Evolutionary conservation across 2,797 vertebrate genomes (phyloP), one percentile per base, ranked within the genome.

Genomic region (Basileuterus tristriatus): DNA sequence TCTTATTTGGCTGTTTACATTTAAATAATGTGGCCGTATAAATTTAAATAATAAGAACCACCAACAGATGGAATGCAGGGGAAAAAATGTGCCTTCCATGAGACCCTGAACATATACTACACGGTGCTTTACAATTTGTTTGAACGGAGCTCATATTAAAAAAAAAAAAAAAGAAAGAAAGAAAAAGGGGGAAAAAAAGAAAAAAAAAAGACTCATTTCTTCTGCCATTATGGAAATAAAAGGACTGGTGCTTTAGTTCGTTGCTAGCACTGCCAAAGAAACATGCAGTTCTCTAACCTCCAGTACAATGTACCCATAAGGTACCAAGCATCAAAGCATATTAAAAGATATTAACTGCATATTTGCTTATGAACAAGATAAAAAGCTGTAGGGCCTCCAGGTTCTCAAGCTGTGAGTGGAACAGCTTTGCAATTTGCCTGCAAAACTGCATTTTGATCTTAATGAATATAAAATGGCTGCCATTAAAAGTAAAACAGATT

Each of bases 381-480:
- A 99, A 98, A 99, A 99, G 98, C 98, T 98, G 98, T 98, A 96
- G 98, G 98, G 98, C 98, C 98, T 98, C 98, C 97, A 98, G 98
- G 98, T 98, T 98, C 98, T 99, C 98, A 99, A 99, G 99, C 99
- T 99, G 99, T 99, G 99, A 99, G 98, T 98, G 98, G 98, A 99
- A 99, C 99, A 99, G 99, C 99, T 99, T 99, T 98, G 98, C 99
- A 99, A 99, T 99, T 99, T 99, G 98, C 99, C 98, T 98, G 98
- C 98, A 98, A 98, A 99, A 98, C 98, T 98, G 98, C 98, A 99
- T 99, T 99, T 99, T 99, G 98, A 99, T 99, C 98, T 99, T 99
- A 99, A 99, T 99, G 99, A 99, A 99, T 99, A 99, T 99, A 99
- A 99, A 99, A 99, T 99, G 98, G 98, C 98, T 98, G 98, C 99